These are phyloP conservation scores for Tenthredo livida DNA, from an alignment of 2,888 invertebrate genomes.

Conservation along the genomic window DNA sequence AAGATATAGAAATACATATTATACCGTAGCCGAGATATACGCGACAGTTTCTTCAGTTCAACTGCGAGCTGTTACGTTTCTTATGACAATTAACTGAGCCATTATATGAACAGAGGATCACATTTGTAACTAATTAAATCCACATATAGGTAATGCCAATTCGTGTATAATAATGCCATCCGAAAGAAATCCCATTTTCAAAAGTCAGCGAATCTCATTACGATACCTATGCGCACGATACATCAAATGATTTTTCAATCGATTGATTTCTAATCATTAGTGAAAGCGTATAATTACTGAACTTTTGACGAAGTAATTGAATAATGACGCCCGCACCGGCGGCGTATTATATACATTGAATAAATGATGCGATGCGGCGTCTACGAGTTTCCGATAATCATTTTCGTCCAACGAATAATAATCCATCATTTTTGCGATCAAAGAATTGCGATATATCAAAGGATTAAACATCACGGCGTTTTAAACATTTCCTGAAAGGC, in stretches of 20 bases:
- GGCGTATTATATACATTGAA: no score
- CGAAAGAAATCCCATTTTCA: background rate
- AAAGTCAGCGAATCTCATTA: background rate
- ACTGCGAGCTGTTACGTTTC: background rate
- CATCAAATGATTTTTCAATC: background rate
- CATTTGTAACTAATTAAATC: background rate
- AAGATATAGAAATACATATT: background rate
- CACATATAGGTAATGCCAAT: background rate
- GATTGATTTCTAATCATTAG: background rate
- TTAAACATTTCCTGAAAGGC: background rate
- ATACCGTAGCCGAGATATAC: background rate
- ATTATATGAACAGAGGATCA: background rate
- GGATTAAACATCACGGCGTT: background rate
- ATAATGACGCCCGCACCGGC: background rate
- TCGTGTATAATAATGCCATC: background rate
- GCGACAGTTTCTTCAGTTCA: background rate
- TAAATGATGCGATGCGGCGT: no score
- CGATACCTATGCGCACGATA: background rate
- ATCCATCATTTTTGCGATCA: background rate
- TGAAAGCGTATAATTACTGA: conserved; percentile 5
- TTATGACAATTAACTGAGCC: background rate
- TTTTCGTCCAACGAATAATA: background rate
- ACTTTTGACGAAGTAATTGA: conserved; percentile 19
- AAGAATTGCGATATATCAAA: background rate
- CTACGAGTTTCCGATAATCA: no score